Evolutionary conservation across 2,113 vertebrate genomes (phyloP).

Genomic region (Pterocles burchelli): DNA sequence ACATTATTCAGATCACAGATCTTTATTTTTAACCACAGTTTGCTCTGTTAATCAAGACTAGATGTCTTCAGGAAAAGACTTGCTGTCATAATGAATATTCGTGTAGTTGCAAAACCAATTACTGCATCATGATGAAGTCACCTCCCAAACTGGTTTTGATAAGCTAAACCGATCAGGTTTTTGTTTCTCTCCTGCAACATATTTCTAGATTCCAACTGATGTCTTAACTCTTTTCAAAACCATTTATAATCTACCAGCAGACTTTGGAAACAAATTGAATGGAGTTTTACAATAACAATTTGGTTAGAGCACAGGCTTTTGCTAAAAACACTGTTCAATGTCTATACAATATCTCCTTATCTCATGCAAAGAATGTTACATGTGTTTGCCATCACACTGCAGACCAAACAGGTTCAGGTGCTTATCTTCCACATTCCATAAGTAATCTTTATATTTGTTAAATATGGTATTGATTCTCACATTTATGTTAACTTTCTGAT

Average conservation of each 20-base stretch:
- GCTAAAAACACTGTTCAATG: not conserved
- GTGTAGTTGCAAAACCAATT: not conserved
- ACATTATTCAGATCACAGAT: not conserved
- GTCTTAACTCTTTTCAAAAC: not conserved
- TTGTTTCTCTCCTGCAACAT: not conserved
- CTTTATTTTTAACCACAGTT: not conserved
- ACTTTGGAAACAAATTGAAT: not conserved
- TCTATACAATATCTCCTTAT: not conserved
- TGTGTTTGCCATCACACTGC: not conserved
- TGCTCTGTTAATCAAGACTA: not conserved
- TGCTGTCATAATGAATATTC: not conserved
- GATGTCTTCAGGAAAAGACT: not conserved
- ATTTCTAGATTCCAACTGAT: not conserved
- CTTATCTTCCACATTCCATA: not conserved
- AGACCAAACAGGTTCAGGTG: not conserved
- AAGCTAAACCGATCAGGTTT: not conserved
- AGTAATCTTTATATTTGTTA: not conserved
- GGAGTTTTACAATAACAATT: not conserved
- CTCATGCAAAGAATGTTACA: not conserved
- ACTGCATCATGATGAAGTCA: not conserved
- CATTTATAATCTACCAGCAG: not conserved
- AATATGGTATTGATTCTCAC: not conserved
- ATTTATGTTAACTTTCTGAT: not conserved
- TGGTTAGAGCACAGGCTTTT: not conserved
- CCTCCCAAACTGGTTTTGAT: not conserved